These are phyloP conservation scores for Holacanthus passer DNA, from an alignment of 2,113 vertebrate genomes.

Conservation along the genomic window DNA sequence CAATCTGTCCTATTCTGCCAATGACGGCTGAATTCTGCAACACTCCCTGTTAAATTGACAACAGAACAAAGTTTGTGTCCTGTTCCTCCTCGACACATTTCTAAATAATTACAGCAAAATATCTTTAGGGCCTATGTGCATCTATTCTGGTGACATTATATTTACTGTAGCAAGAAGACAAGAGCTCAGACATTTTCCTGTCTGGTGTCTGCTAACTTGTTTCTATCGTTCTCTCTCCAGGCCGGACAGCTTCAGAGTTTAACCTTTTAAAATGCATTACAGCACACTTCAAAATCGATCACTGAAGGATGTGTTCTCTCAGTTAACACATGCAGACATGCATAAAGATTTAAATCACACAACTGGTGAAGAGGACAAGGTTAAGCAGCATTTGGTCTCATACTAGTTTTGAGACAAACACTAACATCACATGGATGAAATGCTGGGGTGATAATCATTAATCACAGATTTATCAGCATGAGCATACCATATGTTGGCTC, in stretches of 20 bases:
- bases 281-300: slow-evolving; percentile 57
- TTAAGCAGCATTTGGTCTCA: neutral
- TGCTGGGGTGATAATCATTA: neutral
- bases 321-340: neutral
- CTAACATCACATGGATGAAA: neutral
- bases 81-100: too few relatives aligned
- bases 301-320: slow-evolving; percentile 36
- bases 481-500: neutral
- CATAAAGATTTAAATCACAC: slow-evolving; percentile 5
- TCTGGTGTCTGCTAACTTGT: neutral
- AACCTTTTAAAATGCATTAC: slow-evolving; percentile 70
- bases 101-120: too few relatives aligned
- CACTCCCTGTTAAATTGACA: slow-evolving; percentile 4
- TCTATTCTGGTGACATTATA: too few relatives aligned
- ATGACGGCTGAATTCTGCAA: slow-evolving; percentile 14
- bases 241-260: slow-evolving; percentile 48
- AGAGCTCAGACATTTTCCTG: too few relatives aligned
- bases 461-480: too few relatives aligned
- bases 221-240: slow-evolving; percentile 38
- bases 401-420: neutral
- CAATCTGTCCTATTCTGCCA: slow-evolving; percentile 4
- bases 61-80: neutral
- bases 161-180: too few relatives aligned
- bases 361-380: rapidly evolving
- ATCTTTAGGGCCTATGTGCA: too few relatives aligned